A percentile compares a stretch with the other conserved stretches of the same genome.
These are phyloP conservation scores for Lethocerus indicus DNA, from an alignment of 1,140 invertebrate species.

Conservation along the genomic window DNA sequence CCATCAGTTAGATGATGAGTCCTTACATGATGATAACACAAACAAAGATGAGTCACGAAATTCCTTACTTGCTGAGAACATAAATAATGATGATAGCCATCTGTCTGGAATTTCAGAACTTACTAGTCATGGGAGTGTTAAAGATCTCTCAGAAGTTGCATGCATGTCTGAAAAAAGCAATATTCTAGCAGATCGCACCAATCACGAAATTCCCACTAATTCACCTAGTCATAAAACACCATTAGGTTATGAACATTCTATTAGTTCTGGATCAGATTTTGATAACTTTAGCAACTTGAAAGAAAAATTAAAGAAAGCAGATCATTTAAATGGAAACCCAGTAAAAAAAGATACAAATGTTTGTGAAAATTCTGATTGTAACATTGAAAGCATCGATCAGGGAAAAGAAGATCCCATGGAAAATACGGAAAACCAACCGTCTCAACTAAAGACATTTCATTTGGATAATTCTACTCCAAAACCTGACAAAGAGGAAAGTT, in stretches of 20 bases:
- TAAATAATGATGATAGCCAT: slow-evolving; percentile 34
- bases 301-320: slow-evolving; percentile 17
- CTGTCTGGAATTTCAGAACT: slow-evolving; percentile 39
- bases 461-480: too few species aligned
- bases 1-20: slow-evolving; percentile 26
- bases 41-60: slow-evolving; percentile 20
- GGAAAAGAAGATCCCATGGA: too few species aligned
- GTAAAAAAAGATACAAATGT: too few species aligned
- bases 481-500: too few species aligned
- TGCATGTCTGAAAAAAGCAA: not conserved
- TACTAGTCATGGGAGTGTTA: slow-evolving; percentile 25
- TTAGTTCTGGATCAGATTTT: slow-evolving; percentile 9
- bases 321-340: too few species aligned
- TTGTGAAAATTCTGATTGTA: too few species aligned
- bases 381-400: too few species aligned
- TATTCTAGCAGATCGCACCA: not conserved
- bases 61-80: slow-evolving; percentile 21
- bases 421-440: too few species aligned
- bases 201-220: too few species aligned
- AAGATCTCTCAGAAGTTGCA: slow-evolving; percentile 13
- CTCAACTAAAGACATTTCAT: too few species aligned
- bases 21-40: slow-evolving; percentile 1
- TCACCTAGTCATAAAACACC: slow-evolving; percentile 19
- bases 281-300: slow-evolving; percentile 24
- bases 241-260: slow-evolving; percentile 16